phyloP scores from a whole-genome alignment of 2,113 vertebrate genomes.

The Gambusia affinis region DNA sequence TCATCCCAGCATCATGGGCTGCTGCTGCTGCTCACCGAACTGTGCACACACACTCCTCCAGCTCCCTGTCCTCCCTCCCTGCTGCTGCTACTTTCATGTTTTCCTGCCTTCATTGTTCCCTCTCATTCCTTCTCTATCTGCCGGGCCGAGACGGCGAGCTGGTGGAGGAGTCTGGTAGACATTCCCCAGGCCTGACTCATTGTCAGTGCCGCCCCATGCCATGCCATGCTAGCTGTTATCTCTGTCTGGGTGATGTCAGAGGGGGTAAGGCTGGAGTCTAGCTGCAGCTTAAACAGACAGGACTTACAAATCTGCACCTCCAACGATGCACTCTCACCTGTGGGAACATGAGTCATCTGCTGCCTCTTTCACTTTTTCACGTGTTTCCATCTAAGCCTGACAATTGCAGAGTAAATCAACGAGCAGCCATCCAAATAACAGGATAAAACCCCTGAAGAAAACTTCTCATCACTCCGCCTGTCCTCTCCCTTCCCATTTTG shows the following conservation, averaged over 20 bases:
- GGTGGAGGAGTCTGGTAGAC: constrained; percentile 62
- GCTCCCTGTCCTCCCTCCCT: constrained; percentile 40
- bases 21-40: constrained; percentile 52
- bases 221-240: constrained; percentile 54
- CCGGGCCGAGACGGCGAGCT: constrained; percentile 53
- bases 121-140: constrained; percentile 63
- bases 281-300: constrained; percentile 7
- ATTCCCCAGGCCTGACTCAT: constrained; percentile 69
- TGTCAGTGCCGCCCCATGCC: constrained; percentile 51
- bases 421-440: constrained; percentile 19
- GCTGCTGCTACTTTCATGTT: constrained; percentile 25
- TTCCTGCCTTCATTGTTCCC: constrained; percentile 63
- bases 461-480: constrained; percentile 21
- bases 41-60: constrained; percentile 49
- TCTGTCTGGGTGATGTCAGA: constrained; percentile 57
- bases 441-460: constrained; percentile 19
- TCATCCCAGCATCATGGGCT: constrained; percentile 68
- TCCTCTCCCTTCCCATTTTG: constrained; percentile 37
- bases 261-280: constrained; percentile 52
- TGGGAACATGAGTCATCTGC: constrained; percentile 26
- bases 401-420: constrained; percentile 32
- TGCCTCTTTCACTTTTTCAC: constrained; percentile 11
- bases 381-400: constrained; percentile 9
- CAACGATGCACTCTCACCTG: constrained; percentile 55
- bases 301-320: constrained; percentile 23